Evolutionary conservation across 2,113 vertebrate species (phyloP), one percentile per base, ranked within the genome.

Genomic region (Solea solea): DNA sequence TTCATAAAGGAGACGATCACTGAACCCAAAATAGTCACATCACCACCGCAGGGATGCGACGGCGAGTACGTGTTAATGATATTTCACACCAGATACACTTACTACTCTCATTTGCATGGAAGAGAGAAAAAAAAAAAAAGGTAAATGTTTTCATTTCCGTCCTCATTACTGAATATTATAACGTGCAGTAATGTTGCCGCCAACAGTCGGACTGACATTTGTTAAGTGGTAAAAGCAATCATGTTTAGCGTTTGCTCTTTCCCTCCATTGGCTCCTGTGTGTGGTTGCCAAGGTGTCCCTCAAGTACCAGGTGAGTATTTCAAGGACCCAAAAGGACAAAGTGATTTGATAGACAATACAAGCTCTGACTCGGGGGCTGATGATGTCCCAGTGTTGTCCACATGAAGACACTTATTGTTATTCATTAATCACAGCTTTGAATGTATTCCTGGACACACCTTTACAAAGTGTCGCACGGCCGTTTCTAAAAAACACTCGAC

Each of bases 251-350:
- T 80, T 62, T 76, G 60, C 63, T 51, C 53, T 72, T 34, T 58
- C n/a, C 70, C 2, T 39, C 14, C 12, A 64, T 61, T 82, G 82
- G 69, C 50, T 74, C 61, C 60, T 12, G 42, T 44, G 62, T 51
- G 15, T 12, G 63, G 77, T 88, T 80, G 73, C 74, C 76, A 84
- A 25, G 76, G 84, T 80, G 62, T 66, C 55, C 16, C n/a, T 69
- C 41, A 62, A 85, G 68, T 73, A 56, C 34, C 21, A 49, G 52
- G 40, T 53, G 60, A 87, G 67, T 52, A 62, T 83, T 80, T 76
- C 28, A 72, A n/a, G n/a, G 65, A 56, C 54, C 61, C 62, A 75
- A 52, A 63, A 48, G 52, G 62, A 77, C 60, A 59, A 58, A 45
- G 49, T 64, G 39, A 55, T 73, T 70, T 69, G 45, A 44, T 25